phyloP scores from a whole-genome alignment of 1,140 invertebrate species.

The Phocides pigmalion region DNA sequence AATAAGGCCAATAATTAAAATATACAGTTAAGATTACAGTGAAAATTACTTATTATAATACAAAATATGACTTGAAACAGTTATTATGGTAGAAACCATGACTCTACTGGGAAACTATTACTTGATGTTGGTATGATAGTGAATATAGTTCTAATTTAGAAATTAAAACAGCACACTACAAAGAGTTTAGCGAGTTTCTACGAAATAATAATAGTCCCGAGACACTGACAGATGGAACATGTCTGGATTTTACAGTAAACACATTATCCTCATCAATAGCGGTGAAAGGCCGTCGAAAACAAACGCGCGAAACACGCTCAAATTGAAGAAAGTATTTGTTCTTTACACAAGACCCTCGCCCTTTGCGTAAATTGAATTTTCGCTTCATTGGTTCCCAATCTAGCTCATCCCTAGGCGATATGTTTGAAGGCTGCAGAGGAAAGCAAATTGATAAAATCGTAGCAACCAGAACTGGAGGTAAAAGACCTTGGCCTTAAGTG shows the following conservation, averaged over 20 bases:
- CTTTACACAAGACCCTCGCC: slow-evolving; percentile 14
- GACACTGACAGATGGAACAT: neutral
- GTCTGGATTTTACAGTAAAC: slow-evolving; percentile 1
- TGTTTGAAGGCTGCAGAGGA: neutral
- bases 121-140: too few relatives aligned
- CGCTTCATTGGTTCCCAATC: slow-evolving; percentile 25
- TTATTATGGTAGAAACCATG: too few relatives aligned
- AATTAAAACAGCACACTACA: too few relatives aligned
- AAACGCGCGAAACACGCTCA: slow-evolving; percentile 10
- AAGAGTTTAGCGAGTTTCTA: too few relatives aligned
- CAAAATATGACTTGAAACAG: neutral
- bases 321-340: slow-evolving; percentile 21
- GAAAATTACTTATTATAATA: neutral
- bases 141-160: too few relatives aligned
- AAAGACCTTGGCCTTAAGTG: slow-evolving; percentile 8
- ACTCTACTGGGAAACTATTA: too few relatives aligned
- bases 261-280: slow-evolving; percentile 12
- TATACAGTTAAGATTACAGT: neutral
- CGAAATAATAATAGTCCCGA: neutral
- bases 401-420: slow-evolving; percentile 9
- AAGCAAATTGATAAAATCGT: neutral
- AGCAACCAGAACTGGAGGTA: neutral
- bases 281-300: neutral
- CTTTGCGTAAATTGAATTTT: slow-evolving; percentile 25
- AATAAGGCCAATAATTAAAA: slow-evolving; percentile 11